Evolutionary conservation across 1,140 invertebrate species (phyloP), one percentile per base, ranked within the genome.

Genomic region (Lethocerus indicus): DNA sequence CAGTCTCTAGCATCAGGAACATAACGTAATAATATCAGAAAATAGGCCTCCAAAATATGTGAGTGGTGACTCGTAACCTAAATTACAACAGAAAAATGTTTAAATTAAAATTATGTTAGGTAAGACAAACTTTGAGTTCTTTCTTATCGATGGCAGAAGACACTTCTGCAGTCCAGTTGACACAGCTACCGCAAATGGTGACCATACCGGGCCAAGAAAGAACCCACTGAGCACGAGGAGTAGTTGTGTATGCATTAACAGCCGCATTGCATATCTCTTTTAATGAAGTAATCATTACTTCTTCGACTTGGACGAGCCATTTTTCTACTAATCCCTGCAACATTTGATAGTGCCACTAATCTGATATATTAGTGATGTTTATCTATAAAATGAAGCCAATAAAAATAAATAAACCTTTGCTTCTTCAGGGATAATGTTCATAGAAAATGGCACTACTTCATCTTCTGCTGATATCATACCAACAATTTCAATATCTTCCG

Each of bases 381-480:
- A 9, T 7, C 29, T n/a, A 32, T 32, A 9, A 32, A 32, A 32
- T n/a, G n/a, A 32, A 32, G 7, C 7, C n/a, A 32, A 26, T 20
- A 50, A 50, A 3, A 44, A 44, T 57, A 32, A 32, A 9, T 55
- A 58, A 63, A 85, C 84, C 71, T 91, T 92, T 13, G 89, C 87
- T 59, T 92, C 83, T 13, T 81, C 76, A 14, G 91, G 89, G 59
- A 79, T 76, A 59, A 97, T 91, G 56, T 76, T 80, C 2, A 73
- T 75, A 23, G 74, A 78, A 27, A 94, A 73, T 1, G 74, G 71
- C 14, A 97, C 88, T 26, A 77, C 71, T 69, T 97, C 93, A 7
- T 82, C 80, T 58, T 95, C 87, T 16, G 77, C 74, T 1, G 91
- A 93, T 0, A 90, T 71, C 81, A 97, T 93, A 25, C 84, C 90